A percentile compares a stretch with the other conserved stretches of the same genome.
Conservation (phyloP, 1,140 invertebrate species). For the Hesperophylax magnus region DNA sequence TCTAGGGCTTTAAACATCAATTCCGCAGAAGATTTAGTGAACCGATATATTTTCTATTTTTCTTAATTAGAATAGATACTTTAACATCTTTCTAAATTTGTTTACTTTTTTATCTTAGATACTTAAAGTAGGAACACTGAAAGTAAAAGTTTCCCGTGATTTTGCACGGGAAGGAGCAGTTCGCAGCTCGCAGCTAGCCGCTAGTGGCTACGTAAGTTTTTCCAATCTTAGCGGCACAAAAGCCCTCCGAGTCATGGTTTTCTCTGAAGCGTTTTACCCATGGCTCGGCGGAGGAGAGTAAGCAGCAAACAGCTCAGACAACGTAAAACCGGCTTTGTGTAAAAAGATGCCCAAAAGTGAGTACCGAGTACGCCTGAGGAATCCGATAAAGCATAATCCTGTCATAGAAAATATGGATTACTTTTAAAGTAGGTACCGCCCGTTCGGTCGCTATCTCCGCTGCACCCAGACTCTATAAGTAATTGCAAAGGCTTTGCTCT, state of each 20-base stretch:
- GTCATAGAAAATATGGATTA: constrained; percentile 58
- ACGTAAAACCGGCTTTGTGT: constrained; percentile 44
- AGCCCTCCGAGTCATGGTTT: background rate
- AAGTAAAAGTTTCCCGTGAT: no score
- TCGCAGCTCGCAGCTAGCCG: no score
- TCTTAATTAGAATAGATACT: no score
- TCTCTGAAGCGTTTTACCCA: constrained; percentile 1
- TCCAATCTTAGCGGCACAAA: no score
- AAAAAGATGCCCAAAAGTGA: constrained; percentile 50
- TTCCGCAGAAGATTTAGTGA: no score
- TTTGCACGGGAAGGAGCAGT: no score
- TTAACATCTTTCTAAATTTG: no score
- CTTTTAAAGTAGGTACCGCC: constrained; percentile 46
- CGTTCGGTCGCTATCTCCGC: constrained; percentile 38
- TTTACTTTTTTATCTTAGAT: no score
- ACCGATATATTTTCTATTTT: no score
- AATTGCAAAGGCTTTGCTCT: constrained; percentile 44
- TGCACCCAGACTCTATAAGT: constrained; percentile 51
- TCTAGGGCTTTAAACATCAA: no score
- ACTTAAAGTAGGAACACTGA: no score
- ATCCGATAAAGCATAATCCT: constrained; percentile 56
- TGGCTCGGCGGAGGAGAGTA: background rate
- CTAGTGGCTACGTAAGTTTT: no score
- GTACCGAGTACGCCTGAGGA: constrained; percentile 50
- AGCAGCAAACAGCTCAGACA: constrained; percentile 35